Percentiles rank a stretch among this genome's conserved stretches.
Evolutionary conservation across 2,888 invertebrate species (phyloP).

Genomic region (Marronus borbonicus): DNA sequence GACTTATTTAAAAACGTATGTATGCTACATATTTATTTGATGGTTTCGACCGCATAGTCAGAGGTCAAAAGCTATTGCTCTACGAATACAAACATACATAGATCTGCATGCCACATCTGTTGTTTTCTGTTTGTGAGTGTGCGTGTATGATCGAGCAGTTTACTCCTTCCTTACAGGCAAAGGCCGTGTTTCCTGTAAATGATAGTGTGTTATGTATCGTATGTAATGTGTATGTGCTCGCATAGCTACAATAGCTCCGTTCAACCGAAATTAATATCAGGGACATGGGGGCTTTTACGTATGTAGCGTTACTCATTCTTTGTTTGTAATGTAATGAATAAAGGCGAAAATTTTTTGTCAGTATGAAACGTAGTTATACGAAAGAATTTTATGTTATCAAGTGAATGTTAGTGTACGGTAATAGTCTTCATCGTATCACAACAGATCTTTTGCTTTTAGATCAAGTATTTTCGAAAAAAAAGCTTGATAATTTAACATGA

Average conservation of each 20-base stretch:
- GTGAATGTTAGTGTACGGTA: too few species aligned
- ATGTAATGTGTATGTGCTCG: neutral
- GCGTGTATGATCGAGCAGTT: slow-evolving; percentile 1
- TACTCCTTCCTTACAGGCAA: slow-evolving; percentile 35
- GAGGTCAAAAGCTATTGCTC: slow-evolving; percentile 17
- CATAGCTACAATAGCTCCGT: neutral
- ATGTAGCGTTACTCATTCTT: neutral
- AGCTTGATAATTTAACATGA: too few species aligned
- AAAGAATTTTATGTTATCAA: too few species aligned
- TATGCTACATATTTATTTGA: neutral
- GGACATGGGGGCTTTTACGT: neutral
- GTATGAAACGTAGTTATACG: too few species aligned
- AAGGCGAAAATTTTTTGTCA: neutral
- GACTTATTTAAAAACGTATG: neutral
- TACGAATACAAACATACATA: slow-evolving; percentile 4
- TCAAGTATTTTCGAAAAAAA: too few species aligned
- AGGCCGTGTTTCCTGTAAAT: slow-evolving; percentile 35
- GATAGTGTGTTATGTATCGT: slow-evolving; percentile 7
- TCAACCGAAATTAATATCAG: neutral
- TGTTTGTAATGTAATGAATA: neutral
- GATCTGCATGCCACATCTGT: slow-evolving; percentile 28
- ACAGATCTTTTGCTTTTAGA: too few species aligned
- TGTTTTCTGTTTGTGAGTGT: slow-evolving; percentile 8
- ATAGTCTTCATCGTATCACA: too few species aligned
- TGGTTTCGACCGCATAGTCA: slow-evolving; percentile 20